These are phyloP conservation scores for Catajapyx aquilonaris DNA, from an alignment of 1,140 invertebrate genomes.

Conservation along the genomic window DNA sequence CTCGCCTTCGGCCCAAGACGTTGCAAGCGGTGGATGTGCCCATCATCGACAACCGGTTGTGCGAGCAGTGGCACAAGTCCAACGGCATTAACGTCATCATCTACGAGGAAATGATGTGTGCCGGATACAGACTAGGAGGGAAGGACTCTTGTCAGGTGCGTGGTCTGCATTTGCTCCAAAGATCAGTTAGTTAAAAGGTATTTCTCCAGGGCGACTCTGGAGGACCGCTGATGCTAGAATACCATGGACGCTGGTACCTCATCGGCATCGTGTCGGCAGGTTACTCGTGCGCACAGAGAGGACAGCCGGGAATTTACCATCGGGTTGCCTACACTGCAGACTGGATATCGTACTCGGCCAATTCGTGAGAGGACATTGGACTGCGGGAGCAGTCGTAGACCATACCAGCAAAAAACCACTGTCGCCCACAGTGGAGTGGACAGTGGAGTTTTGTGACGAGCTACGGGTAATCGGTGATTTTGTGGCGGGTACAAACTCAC, in stretches of 20 bases:
- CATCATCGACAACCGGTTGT: conserved; percentile 68
- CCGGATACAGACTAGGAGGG: conserved; percentile 75
- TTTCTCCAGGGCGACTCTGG: conserved; percentile 60
- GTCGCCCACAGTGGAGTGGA: neutral
- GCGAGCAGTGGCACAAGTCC: conserved; percentile 42
- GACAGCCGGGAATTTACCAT: conserved; percentile 86
- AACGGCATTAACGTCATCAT: conserved; percentile 73
- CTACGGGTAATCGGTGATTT: too few relatives aligned
- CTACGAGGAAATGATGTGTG: conserved; percentile 92
- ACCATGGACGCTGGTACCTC: conserved; percentile 64
- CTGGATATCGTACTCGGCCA: conserved; percentile 43
- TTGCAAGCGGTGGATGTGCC: conserved; percentile 83
- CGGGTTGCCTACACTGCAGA: conserved; percentile 80
- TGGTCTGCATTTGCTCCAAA: too few relatives aligned
- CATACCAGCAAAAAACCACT: neutral
- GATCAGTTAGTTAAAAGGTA: too few relatives aligned
- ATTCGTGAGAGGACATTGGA: conserved; percentile 10
- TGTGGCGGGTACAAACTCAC: too few relatives aligned
- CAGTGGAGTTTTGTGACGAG: neutral
- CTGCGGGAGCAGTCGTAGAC: conserved; percentile 8
- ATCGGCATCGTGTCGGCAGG: conserved; percentile 83
- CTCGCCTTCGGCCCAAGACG: conserved; percentile 66
- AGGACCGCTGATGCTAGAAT: conserved; percentile 70
- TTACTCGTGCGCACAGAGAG: conserved; percentile 74
- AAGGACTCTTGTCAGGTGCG: conserved; percentile 61